Evolutionary conservation across 2,888 invertebrate species (phyloP), one percentile per base, ranked within the genome.

Genomic region (Patella pellucida): DNA sequence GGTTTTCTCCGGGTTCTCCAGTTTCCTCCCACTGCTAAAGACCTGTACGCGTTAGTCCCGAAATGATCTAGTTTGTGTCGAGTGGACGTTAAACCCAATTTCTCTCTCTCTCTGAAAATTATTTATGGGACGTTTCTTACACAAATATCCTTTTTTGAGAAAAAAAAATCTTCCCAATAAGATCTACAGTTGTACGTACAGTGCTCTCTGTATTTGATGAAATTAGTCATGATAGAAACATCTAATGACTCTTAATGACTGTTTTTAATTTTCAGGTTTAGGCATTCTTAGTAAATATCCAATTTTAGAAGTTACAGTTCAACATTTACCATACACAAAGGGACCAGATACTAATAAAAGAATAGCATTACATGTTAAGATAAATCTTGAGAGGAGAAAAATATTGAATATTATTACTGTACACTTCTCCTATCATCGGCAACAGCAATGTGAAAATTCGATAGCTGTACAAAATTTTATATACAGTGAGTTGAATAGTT

Each of bases 381-480:
- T 88, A 11, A 69, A 77, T 52, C 50, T 84, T 1, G 73, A 73
- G 11, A 54, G 75, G 7, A 72, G 76, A 7, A 67, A 80, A 50
- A 54, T 85, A 14, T 23, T 79, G 11, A 80, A 85, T 78, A 62
- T 88, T 5, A 72, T 85, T 54, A 84, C 83, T 9, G 83, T 86
- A 9, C 89, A 89, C 71, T 81, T 89, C 68, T 88, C 89, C 5
- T 88, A 88, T 74, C 83, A 88, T 72, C 78, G 86, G 72, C 81
- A 82, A 52, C 88, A 88, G 77, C 88, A 89, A 77, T 89, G 89
- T 81, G 78, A 79, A 68, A 88, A 88, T 78, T 83, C 85, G 41
- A 82, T 80, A 72, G 85, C 86, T 51, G 76, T 88, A 7, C 69
- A 85, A 9, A 75, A 79, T 15, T 85, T 79, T 75, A 79, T 87